Base-by-base conservation (phyloP, 2,888 invertebrate species). In the Drosophila quinaria region DNA sequence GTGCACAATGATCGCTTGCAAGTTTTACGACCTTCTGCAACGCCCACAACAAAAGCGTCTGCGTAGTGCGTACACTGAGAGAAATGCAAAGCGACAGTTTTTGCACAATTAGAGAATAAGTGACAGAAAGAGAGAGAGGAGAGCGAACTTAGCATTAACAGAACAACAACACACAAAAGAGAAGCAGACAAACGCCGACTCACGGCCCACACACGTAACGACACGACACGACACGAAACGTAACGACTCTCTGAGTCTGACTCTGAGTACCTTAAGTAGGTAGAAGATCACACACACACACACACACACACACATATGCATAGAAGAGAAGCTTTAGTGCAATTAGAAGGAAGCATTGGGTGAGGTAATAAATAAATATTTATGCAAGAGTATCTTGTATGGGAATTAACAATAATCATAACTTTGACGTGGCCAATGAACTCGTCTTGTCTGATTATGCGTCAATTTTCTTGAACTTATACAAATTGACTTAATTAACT, bases 1-100 rank as follows among this genome's bases (percentile, higher is more conserved):
- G 86, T 85, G 80, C 80, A 73, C 88, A 88, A 82, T 88, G 78
- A 72, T 71, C 86, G 70, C 64, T 67, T 22, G 76, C 70, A 60
- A 75, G 71, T 77, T 87, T 90, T 90, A 87, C 87, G 87, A 87
- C 87, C 87, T 87, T 87, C 87, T 79, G 69, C 66, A 64, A 87
- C 86, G 84, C 86, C 90, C 78, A 90, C 90, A 73, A 78, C 61
- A 49, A 63, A 49, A 65, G 58, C 33, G 47, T 19, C 47, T 49
- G 19, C 50, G 41, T 37, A 54, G 69, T 64, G 64, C 65, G 63
- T 81, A 86, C 90, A 86, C 84, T 83, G 87, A 78, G 70, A 67
- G 69, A 86, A 90, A 86, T 74, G 59, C 67, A 35, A 44, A 19
- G 22, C 35, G 52, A 52, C 50, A 25, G 68, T n/a, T 33, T 33